Conservation (phyloP, 2,888 invertebrate species). For the Drosophila putrida region DNA sequence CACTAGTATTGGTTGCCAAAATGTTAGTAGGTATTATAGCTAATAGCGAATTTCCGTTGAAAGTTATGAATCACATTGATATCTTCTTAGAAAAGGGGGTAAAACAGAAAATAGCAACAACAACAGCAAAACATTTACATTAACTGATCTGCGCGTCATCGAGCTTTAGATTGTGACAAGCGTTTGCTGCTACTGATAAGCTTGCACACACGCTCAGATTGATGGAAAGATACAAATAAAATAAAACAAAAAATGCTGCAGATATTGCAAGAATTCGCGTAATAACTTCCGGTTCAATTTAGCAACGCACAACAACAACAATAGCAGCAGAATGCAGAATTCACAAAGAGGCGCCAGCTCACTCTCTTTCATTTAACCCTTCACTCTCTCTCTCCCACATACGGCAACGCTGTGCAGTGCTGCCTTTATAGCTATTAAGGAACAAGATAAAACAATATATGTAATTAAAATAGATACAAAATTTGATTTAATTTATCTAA, state of each 20-base stretch:
- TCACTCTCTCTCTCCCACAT: constrained; percentile 14
- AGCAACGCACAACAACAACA: constrained; percentile 32
- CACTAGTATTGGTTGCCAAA: constrained; percentile 22
- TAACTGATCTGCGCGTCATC: constrained; percentile 44
- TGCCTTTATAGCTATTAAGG: too few species aligned
- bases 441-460: too few species aligned
- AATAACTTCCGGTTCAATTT: constrained; percentile 64
- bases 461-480: too few species aligned
- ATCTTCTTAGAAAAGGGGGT: constrained; percentile 48
- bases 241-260: constrained; percentile 28
- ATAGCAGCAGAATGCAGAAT: neutral
- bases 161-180: constrained; percentile 35
- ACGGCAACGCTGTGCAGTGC: constrained; percentile 20
- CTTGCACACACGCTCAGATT: constrained; percentile 6
- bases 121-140: constrained; percentile 11
- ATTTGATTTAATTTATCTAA: too few species aligned
- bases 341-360: constrained; percentile 11
- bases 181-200: constrained; percentile 47
- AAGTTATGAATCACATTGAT: constrained; percentile 59
- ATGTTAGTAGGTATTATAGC: constrained; percentile 37
- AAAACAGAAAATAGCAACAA: constrained; percentile 37
- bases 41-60: constrained; percentile 54
- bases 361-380: neutral
- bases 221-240: constrained; percentile 48
- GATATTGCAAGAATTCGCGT: constrained; percentile 55